Evolutionary conservation across 1,140 invertebrate species (phyloP).

Genomic region (Meloidogyne hapla): DNA sequence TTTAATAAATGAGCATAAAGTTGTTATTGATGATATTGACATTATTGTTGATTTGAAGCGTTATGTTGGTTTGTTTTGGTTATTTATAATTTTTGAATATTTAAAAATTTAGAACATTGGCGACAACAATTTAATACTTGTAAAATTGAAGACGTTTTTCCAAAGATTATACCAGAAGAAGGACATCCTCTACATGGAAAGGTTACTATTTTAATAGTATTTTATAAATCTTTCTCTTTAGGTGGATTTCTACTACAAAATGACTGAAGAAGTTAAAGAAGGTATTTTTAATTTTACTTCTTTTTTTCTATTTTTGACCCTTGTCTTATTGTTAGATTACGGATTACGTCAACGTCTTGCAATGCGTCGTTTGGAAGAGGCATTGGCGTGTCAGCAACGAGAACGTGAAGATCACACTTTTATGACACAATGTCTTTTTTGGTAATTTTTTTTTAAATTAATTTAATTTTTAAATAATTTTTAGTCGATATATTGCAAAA

Average conservation of each 20-base stretch:
- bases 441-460: neutral
- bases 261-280: conserved; percentile 47
- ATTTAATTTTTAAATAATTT: conserved; percentile 34
- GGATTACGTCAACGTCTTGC: conserved; percentile 57
- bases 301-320: neutral
- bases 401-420: conserved; percentile 59
- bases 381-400: conserved; percentile 58
- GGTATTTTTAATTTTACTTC: conserved; percentile 1
- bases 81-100: neutral
- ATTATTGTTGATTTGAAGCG: conserved; percentile 63
- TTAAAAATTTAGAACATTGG: conserved; percentile 56
- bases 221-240: neutral
- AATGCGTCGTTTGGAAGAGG: conserved; percentile 63
- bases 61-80: conserved; percentile 36
- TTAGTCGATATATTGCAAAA: conserved; percentile 60
- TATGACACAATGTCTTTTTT: conserved; percentile 47
- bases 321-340: conserved; percentile 12
- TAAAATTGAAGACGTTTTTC: conserved; percentile 56
- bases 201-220: neutral
- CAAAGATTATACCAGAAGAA: conserved; percentile 55
- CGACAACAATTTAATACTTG: conserved; percentile 61
- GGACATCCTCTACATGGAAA: conserved; percentile 47
- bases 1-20: conserved; percentile 48
- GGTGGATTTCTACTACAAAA: conserved; percentile 59
- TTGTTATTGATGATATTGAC: conserved; percentile 61